Percentiles rank a stretch among this genome's conserved stretches.
Evolutionary conservation across 23 tunicate genomes (phyloP).

Genomic region (Styela plicata): DNA sequence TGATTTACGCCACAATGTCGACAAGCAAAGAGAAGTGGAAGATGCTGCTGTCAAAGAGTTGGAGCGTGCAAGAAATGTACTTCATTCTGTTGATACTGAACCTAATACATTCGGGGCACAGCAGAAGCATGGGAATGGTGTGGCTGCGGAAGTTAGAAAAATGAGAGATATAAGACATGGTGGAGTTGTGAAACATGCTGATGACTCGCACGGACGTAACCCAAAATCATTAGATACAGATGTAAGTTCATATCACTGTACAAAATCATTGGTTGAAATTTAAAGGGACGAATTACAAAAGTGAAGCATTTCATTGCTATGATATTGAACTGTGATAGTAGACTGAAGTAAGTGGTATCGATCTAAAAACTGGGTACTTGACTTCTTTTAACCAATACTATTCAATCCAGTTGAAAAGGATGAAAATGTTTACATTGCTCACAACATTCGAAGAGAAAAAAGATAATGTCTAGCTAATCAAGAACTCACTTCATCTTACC

Average conservation of each 20-base stretch:
- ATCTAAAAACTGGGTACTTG: no score
- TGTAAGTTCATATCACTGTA: constrained; percentile 1
- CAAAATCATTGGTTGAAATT: no score
- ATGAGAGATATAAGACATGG: constrained; percentile 29
- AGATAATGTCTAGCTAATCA: no score
- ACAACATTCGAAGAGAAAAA: no score
- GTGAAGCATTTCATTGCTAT: no score
- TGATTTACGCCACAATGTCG: constrained; percentile 84
- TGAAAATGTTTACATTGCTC: no score
- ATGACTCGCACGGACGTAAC: neutral
- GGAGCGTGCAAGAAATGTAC: constrained; percentile 45
- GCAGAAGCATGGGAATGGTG: constrained; percentile 5
- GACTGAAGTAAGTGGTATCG: no score
- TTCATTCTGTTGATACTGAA: neutral
- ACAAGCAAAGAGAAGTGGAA: constrained; percentile 69
- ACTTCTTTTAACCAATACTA: no score
- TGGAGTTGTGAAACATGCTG: constrained; percentile 1
- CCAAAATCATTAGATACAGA: neutral
- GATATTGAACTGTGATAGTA: no score
- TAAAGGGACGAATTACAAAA: no score
- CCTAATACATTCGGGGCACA: neutral
- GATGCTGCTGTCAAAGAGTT: constrained; percentile 84
- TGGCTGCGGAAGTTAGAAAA: constrained; percentile 29
- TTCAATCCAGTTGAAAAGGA: no score
- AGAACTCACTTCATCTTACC: no score